Evolutionary conservation across 2,797 vertebrate genomes (phyloP).

Genomic region (Mallotus villosus): DNA sequence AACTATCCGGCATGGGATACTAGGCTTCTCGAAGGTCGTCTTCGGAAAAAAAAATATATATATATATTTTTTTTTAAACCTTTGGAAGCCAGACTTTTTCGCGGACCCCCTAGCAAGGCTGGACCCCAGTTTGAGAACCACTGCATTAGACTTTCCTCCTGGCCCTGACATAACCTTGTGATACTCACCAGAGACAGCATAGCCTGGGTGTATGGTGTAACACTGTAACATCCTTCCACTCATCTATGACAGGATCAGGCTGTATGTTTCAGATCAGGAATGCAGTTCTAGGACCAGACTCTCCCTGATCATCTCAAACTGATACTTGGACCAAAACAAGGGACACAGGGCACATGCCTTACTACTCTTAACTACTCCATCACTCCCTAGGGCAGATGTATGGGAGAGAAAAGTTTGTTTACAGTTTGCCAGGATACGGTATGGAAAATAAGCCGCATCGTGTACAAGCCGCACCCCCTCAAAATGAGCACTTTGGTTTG

Average conservation of each 20-base stretch:
- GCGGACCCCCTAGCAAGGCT: too few relatives aligned
- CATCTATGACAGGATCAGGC: neutral
- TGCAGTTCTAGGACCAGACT: too few relatives aligned
- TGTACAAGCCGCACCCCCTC: too few relatives aligned
- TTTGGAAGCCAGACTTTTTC: too few relatives aligned
- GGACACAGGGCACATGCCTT: neutral
- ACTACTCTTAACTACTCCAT: neutral
- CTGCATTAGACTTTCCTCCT: slow-evolving; percentile 21
- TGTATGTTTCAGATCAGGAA: neutral
- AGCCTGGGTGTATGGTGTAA: slow-evolving; percentile 2
- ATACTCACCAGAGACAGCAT: neutral
- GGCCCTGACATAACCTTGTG: neutral
- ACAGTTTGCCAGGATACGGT: neutral
- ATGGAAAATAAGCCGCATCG: too few relatives aligned
- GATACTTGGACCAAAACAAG: neutral
- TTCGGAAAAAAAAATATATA: too few relatives aligned
- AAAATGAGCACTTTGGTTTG: too few relatives aligned
- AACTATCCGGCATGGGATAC: too few relatives aligned
- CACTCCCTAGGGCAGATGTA: neutral
- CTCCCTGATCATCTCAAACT: neutral
- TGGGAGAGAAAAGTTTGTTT: neutral
- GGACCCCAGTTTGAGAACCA: too few relatives aligned
- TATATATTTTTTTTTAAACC: too few relatives aligned
- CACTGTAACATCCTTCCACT: neutral
- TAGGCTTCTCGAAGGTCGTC: too few relatives aligned